Percentiles rank a stretch among this genome's conserved stretches.
Evolutionary conservation across 92 coral and sea anemone species (phyloP).

Genomic region (Pocillopora meandrina): DNA sequence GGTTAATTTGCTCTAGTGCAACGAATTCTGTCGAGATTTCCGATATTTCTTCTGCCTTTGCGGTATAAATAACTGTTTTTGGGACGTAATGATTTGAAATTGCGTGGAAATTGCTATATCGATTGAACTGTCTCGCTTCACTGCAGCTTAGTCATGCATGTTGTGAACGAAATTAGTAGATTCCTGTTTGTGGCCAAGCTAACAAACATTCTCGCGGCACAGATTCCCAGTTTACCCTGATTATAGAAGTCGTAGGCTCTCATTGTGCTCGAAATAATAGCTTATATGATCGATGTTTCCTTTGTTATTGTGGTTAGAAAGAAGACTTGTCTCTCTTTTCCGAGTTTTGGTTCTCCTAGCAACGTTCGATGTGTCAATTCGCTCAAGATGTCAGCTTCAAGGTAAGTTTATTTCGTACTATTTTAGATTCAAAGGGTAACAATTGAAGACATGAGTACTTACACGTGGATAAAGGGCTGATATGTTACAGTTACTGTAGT

Average conservation of each 20-base stretch:
- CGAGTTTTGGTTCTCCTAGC: conserved; percentile 1
- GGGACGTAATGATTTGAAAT: no score
- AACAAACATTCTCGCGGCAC: no score
- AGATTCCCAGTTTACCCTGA: no score
- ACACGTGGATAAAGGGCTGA: neutral
- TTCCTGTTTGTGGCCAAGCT: no score
- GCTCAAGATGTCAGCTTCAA: conserved; percentile 9
- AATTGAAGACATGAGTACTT: neutral
- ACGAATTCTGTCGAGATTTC: no score
- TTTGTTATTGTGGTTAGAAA: neutral
- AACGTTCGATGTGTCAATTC: neutral
- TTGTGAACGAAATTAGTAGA: no score
- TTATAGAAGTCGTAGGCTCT: neutral
- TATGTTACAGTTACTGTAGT: neutral
- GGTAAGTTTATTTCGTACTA: conserved; percentile 3
- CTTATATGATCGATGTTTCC: neutral
- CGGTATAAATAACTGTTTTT: no score
- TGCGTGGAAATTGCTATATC: no score
- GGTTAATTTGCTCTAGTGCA: no score
- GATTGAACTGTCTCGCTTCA: no score
- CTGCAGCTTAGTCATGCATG: no score
- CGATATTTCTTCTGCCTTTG: no score
- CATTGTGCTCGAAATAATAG: neutral
- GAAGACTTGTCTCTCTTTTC: neutral
- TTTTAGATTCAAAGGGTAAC: neutral